A percentile compares a stretch with the other conserved stretches of the same genome.
Evolutionary conservation across 2,113 vertebrate species (phyloP).

Genomic region (Hydropotes inermis): DNA sequence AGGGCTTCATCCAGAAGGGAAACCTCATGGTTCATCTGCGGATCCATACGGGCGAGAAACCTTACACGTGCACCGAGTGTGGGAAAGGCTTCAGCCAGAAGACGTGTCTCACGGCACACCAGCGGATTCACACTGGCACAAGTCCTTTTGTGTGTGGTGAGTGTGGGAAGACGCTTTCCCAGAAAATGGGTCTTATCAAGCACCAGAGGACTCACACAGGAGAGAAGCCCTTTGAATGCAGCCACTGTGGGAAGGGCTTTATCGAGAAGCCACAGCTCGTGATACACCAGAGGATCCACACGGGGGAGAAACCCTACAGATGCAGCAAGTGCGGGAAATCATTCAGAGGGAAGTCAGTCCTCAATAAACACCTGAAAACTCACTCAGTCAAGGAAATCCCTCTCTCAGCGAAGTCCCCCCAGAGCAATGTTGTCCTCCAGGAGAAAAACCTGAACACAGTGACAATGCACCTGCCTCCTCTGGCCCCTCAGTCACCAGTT

Average conservation of each 20-base stretch:
- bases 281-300: slow-evolving; percentile 48
- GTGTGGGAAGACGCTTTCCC: slow-evolving; percentile 67
- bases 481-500: background rate
- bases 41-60: slow-evolving; percentile 66
- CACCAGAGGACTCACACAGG: slow-evolving; percentile 64
- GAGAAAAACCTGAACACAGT: background rate
- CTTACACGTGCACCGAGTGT: slow-evolving; percentile 58
- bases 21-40: slow-evolving; percentile 55
- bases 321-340: slow-evolving; percentile 53
- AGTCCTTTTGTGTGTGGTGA: slow-evolving; percentile 54
- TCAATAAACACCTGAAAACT: slow-evolving; percentile 20
- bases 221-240: slow-evolving; percentile 61
- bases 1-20: slow-evolving; percentile 58
- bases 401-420: background rate
- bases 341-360: background rate
- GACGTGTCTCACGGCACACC: slow-evolving; percentile 38
- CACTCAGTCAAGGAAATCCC: slow-evolving; percentile 9
- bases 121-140: slow-evolving; percentile 59
- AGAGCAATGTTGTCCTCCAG: background rate
- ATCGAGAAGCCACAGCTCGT: background rate
- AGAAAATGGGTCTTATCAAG: slow-evolving; percentile 51
- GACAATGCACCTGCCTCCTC: background rate
- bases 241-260: slow-evolving; percentile 50
- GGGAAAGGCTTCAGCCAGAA: slow-evolving; percentile 67
- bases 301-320: slow-evolving; percentile 36